Conservation (phyloP, 2,113 vertebrate genomes). For the Eidolon helvum region DNA sequence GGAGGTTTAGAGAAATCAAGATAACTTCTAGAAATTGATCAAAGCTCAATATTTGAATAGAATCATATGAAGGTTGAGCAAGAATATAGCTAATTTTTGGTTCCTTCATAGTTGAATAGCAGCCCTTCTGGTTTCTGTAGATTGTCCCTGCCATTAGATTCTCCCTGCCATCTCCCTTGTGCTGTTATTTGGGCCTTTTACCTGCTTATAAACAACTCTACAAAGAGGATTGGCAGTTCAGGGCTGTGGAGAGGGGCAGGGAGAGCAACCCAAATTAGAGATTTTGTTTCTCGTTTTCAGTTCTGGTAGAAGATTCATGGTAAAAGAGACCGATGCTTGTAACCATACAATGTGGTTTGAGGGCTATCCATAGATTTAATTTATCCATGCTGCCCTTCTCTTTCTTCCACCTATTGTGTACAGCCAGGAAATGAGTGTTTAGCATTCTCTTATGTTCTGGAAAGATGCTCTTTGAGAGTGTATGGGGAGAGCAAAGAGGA, state of each 20-base stretch:
- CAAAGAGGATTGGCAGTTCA: background rate
- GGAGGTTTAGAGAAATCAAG: slow-evolving; percentile 4
- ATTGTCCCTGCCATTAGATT: background rate
- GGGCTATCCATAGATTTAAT: background rate
- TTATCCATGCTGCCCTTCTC: background rate
- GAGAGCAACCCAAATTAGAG: background rate
- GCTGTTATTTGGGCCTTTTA: background rate
- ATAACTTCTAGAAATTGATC: background rate
- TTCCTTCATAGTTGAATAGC: background rate
- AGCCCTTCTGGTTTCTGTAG: background rate
- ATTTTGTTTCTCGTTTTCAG: background rate
- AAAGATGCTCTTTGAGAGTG: background rate
- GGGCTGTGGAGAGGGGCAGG: background rate
- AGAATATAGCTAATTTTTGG: background rate
- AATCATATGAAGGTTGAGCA: background rate
- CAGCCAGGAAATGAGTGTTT: background rate
- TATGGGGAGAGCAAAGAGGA: too few species aligned
- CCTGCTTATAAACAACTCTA: background rate
- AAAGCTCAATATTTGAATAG: slow-evolving; percentile 1
- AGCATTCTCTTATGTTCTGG: background rate
- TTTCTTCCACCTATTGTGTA: background rate
- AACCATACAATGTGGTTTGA: background rate
- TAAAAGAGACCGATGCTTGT: background rate
- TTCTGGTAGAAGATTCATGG: background rate
- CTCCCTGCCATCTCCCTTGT: background rate